These are phyloP conservation scores for Cordilura impudica DNA, from an alignment of 2,888 invertebrate species.

Conservation along the genomic window DNA sequence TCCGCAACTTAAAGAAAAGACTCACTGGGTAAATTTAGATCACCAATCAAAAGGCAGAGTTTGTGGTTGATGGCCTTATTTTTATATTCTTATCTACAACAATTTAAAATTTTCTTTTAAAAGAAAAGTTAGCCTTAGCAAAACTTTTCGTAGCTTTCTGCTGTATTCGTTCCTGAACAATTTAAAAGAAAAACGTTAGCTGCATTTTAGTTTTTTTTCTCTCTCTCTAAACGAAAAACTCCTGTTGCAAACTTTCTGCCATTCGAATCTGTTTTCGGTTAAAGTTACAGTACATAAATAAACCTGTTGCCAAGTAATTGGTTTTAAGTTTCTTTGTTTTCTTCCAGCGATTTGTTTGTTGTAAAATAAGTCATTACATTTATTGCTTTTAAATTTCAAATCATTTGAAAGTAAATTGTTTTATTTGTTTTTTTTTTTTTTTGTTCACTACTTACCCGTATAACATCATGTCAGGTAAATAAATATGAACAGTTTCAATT, in stretches of 20 bases:
- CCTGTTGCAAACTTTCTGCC: conserved; percentile 46
- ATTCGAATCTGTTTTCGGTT: conserved; percentile 51
- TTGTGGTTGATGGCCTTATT: too few species aligned
- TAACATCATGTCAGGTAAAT: not conserved
- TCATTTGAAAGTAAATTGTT: conserved; percentile 40
- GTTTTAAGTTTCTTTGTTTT: conserved; percentile 2
- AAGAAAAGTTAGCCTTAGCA: too few species aligned
- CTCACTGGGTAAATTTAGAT: too few species aligned
- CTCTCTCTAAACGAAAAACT: not conserved
- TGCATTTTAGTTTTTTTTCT: not conserved
- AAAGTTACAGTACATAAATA: conserved; percentile 54
- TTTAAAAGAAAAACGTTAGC: not conserved
- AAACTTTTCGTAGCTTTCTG: not conserved
- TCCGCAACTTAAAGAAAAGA: too few species aligned
- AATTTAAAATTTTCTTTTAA: too few species aligned
- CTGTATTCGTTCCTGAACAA: not conserved
- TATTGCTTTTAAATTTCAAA: conserved; percentile 19
- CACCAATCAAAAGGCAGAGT: too few species aligned
- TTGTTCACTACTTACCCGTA: not conserved
- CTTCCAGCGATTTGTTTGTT: not conserved
- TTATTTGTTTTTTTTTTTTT: not conserved
- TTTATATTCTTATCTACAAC: too few species aligned
- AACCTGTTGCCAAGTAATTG: conserved; percentile 57
- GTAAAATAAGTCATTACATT: conserved; percentile 51
- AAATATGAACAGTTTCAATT: conserved; percentile 9